Base-by-base conservation (phyloP, 37 sponge, comb jelly and placozoan genomes). In the Halisarca cf. caerulea region DNA sequence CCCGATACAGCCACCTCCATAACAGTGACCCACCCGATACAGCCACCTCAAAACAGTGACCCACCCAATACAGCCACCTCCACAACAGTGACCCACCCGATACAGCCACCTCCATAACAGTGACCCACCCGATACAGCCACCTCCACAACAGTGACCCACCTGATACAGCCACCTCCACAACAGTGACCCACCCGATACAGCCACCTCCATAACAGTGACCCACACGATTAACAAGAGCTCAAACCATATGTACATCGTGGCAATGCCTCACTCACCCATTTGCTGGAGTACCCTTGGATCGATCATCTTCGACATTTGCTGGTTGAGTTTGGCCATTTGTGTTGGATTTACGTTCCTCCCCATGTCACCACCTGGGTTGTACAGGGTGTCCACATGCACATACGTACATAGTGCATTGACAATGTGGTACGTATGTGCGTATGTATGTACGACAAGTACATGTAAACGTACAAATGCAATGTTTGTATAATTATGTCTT, bases 301-400 rank as follows among this genome's bases (percentile, higher is more conserved):
- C 95, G 30, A 97, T 97, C 98, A 97, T 95, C 82, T 93, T 94
- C 18, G 98, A 93, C 95, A 97, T 93, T 68, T 97, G 95, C 32
- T 86, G 88, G 81, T 97, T 94, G 54, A 97, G 87, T 84, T 94
- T 94, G 40, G 93, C 92, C 98, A 97, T 97, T 81, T 97, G 95
- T 39, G 87, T 66, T 21, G 98, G 98, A 58, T 97, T 97, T 25
- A 97, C 91, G 54, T 95, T 92, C 88, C 91, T 96, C 11, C 61
- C 45, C 89, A 96, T 93, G 75, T 96, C 94, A 62, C 97, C 97
- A 61, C 91, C 94, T 94, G 58, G 66, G 74, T 25, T 5, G 39
- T 20, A 55, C 57, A 66, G 70, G 11, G 20, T 24, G 24, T 24
- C 27, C n/a, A n/a, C n/a, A n/a, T n/a, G n/a, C n/a, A n/a, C n/a